Percentiles rank a stretch among this genome's conserved stretches.
Evolutionary conservation across 2,888 invertebrate genomes (phyloP).

Genomic region (Apamea crenata): DNA sequence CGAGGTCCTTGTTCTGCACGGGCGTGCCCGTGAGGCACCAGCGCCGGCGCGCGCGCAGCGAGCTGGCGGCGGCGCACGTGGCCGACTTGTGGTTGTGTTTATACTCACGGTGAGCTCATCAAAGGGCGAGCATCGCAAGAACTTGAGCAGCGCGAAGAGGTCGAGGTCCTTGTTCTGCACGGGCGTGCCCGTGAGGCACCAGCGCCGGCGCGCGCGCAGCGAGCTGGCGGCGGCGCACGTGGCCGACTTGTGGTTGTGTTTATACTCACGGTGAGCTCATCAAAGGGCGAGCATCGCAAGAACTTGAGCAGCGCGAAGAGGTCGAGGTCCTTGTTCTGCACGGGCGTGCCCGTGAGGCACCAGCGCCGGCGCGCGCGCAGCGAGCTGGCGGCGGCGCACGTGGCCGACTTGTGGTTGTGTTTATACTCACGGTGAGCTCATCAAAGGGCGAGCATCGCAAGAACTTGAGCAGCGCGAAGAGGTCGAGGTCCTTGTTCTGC

Average conservation of each 20-base stretch:
- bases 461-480: constrained; percentile 95
- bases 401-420: constrained; percentile 95
- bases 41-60: constrained; percentile 90
- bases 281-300: constrained; percentile 96
- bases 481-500: constrained; percentile 97
- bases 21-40: constrained; percentile 97
- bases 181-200: constrained; percentile 97
- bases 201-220: constrained; percentile 90
- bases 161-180: constrained; percentile 98
- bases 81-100: constrained; percentile 95
- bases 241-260: constrained; percentile 95
- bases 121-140: constrained; percentile 96
- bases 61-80: constrained; percentile 93
- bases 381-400: constrained; percentile 93
- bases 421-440: constrained; percentile 91
- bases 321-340: constrained; percentile 98
- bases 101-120: constrained; percentile 93
- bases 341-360: constrained; percentile 97
- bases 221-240: constrained; percentile 93
- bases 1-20: constrained; percentile 97
- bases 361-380: constrained; percentile 91
- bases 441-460: constrained; percentile 96
- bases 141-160: constrained; percentile 95
- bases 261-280: constrained; percentile 92
- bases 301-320: constrained; percentile 95